phyloP scores from a whole-genome alignment of 2,888 invertebrate species.

The Chymomyza caudatula region DNA sequence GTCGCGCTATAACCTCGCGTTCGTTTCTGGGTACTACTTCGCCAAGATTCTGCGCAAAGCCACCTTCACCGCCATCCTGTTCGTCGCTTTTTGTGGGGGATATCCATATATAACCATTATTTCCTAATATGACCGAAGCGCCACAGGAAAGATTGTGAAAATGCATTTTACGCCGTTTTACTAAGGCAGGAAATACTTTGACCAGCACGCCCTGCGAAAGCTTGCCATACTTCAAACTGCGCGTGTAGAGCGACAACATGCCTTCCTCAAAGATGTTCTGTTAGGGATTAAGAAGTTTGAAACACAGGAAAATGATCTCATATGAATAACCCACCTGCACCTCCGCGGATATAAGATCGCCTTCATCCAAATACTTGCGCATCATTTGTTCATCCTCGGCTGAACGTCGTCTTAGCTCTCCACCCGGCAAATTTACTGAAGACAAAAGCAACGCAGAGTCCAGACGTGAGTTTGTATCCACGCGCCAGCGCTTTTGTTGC shows the following conservation, averaged over 20 bases:
- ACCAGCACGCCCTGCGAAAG: conserved; percentile 92
- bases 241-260: conserved; percentile 93
- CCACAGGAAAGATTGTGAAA: conserved; percentile 96
- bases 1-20: conserved; percentile 90
- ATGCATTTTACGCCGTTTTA: conserved; percentile 95
- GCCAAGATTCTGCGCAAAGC: conserved; percentile 87
- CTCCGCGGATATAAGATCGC: conserved; percentile 98
- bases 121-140: conserved; percentile 94
- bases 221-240: conserved; percentile 98
- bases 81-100: conserved; percentile 84
- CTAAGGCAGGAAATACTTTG: conserved; percentile 93
- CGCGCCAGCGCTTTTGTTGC: conserved; percentile 95
- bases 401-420: conserved; percentile 93
- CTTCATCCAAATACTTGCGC: conserved; percentile 95
- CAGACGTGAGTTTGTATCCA: conserved; percentile 93
- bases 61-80: conserved; percentile 83
- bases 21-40: conserved; percentile 85
- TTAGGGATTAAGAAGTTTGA: not conserved
- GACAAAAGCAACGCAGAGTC: conserved; percentile 93
- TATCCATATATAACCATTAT: conserved; percentile 98
- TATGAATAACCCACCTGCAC: conserved; percentile 82
- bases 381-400: conserved; percentile 99
- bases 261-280: conserved; percentile 92
- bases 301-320: not conserved
- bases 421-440: conserved; percentile 98